These are phyloP conservation scores for Pantala flavescens DNA, from an alignment of 1,140 invertebrate species.

Conservation along the genomic window DNA sequence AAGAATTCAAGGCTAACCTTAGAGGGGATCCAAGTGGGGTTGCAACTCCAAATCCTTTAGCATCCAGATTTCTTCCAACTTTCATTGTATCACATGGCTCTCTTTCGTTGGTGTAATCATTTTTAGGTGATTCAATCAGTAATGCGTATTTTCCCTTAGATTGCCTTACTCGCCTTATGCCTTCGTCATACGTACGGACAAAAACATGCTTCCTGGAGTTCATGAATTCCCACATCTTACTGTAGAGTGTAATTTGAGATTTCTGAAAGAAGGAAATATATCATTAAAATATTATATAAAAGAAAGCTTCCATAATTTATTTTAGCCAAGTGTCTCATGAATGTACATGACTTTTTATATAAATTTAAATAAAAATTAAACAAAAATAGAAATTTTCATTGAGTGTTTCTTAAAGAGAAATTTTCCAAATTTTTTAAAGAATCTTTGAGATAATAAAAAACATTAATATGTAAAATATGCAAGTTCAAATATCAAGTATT, in stretches of 20 bases:
- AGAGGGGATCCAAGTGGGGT: slow-evolving; percentile 81
- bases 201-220: slow-evolving; percentile 71
- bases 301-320: too few species aligned
- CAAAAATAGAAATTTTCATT: too few species aligned
- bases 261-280: slow-evolving; percentile 43
- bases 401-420: too few species aligned
- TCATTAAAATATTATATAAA: background rate
- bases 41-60: slow-evolving; percentile 88
- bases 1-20: slow-evolving; percentile 49
- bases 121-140: slow-evolving; percentile 85
- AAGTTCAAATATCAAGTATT: too few species aligned
- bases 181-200: slow-evolving; percentile 71
- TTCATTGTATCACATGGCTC: slow-evolving; percentile 94
- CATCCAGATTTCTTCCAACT: slow-evolving; percentile 81
- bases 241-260: slow-evolving; percentile 81
- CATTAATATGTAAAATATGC: too few species aligned
- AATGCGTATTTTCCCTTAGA: slow-evolving; percentile 91
- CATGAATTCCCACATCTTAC: slow-evolving; percentile 96
- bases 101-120: slow-evolving; percentile 87
- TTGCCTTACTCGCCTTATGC: slow-evolving; percentile 65
- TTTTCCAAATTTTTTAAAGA: too few species aligned
- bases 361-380: too few species aligned
- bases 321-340: too few species aligned
- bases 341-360: too few species aligned
- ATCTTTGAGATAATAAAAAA: too few species aligned